Conservation (phyloP, 1,140 invertebrate species). For the Branchinecta lindahli region DNA sequence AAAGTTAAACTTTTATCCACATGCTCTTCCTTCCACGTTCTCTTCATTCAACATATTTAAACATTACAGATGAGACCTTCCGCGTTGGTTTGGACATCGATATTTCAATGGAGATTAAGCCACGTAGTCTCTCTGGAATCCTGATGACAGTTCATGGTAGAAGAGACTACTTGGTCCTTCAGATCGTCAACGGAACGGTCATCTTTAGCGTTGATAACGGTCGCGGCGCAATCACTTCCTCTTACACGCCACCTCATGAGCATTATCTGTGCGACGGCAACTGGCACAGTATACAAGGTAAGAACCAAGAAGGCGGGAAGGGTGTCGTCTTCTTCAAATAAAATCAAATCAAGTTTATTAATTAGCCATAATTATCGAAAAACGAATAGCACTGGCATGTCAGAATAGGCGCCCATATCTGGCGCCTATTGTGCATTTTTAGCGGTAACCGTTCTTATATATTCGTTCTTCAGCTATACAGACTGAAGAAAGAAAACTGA, state of each 20-base stretch:
- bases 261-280: slow-evolving; percentile 75
- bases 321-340: no score
- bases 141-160: slow-evolving; percentile 58
- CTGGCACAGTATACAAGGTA: slow-evolving; percentile 80
- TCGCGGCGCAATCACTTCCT: slow-evolving; percentile 55
- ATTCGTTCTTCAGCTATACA: no score
- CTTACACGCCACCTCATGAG: slow-evolving; percentile 48
- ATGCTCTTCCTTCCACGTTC: no score
- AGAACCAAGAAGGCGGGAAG: slow-evolving; percentile 12
- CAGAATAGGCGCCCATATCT: no score
- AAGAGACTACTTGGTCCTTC: slow-evolving; percentile 65
- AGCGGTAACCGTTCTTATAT: no score
- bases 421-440: no score
- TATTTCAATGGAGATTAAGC: slow-evolving; percentile 73
- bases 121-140: slow-evolving; percentile 57
- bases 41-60: no score
- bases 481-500: no score
- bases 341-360: no score
- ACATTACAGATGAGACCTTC: slow-evolving; percentile 47
- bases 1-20: no score
- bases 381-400: no score
- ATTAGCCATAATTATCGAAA: no score
- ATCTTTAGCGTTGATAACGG: slow-evolving; percentile 71
- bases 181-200: slow-evolving; percentile 65
- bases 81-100: slow-evolving; percentile 57